These are phyloP conservation scores for Paralichthys olivaceus DNA, from an alignment of 2,113 vertebrate species.

Conservation along the genomic window DNA sequence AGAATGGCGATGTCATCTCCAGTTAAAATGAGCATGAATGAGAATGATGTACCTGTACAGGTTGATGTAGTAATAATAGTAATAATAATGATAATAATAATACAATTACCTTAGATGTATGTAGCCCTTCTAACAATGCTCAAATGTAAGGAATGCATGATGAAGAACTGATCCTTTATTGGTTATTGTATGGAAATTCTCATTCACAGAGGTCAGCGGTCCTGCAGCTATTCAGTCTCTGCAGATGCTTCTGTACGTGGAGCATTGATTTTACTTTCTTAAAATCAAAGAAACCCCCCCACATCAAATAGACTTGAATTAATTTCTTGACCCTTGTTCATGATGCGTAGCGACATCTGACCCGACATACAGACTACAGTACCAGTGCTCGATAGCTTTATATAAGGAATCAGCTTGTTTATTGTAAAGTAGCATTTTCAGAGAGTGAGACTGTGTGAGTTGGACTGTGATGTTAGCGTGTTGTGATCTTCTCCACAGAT, in stretches of 20 bases:
- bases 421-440: not conserved
- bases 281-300: not conserved
- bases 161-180: not conserved
- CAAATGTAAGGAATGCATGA: not conserved
- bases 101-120: no score
- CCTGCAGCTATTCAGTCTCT: not conserved
- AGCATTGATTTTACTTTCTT: not conserved
- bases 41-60: no score
- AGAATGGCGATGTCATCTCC: no score
- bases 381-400: not conserved
- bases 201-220: not conserved
- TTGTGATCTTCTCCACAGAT: constrained; percentile 11
- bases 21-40: no score
- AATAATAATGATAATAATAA: no score
- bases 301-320: not conserved
- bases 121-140: no score
- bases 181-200: not conserved
- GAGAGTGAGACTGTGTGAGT: not conserved
- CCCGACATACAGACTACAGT: not conserved
- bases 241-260: not conserved
- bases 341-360: not conserved
- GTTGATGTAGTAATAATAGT: no score
- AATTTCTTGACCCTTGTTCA: not conserved
- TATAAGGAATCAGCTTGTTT: not conserved
- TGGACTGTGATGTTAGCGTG: constrained; percentile 4